Evolutionary conservation across 2,113 vertebrate genomes (phyloP), one percentile per base, ranked within the genome.

Genomic region (Seriola dumerili): DNA sequence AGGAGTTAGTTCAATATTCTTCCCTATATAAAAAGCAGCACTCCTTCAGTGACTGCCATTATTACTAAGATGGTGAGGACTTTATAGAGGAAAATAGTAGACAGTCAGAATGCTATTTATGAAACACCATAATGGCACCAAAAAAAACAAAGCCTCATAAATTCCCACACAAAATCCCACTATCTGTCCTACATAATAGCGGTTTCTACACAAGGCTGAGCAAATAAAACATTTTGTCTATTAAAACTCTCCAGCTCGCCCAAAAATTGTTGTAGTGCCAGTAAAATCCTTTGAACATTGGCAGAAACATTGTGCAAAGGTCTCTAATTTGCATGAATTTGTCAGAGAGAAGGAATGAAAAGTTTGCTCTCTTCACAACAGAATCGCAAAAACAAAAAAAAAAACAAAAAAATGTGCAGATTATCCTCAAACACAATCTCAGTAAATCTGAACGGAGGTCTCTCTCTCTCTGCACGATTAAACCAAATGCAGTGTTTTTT

Each of bases 61-160:
- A 34, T 58, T 19, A 34, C 9, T 38, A 23, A 36, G 3, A 62
- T 23, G 42, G 25, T 29, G 25, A 74, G 7, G 44, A 48, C 16
- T 59, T 73, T 19, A 74, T 13, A 52, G 23, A 61, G 21, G 52
- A 2, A 76, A 38, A 2, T 13, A 42, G 57, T 50, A 42, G 50
- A 66, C 34, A 61, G 66, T 72, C 21, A 32, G 23, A 75, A 58
- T 32, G 52, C 34, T 66, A 40, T 81, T 69, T 36, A 72, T 44
- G 54, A 78, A 69, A 2, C 12, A 46, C 17, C 17, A 40, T 54
- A 78, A 81, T 77, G 68, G 44, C 40, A 78, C 5, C 29, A 29
- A 25, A 52, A 76, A 74, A 67, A 71, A 74, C 50, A 81, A 83
- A 79, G 52, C 48, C 65, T 74, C 44, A 52, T 71, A 80, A 76